Base-by-base conservation (phyloP, 1,140 invertebrate species). In the Drosophila hydei region DNA sequence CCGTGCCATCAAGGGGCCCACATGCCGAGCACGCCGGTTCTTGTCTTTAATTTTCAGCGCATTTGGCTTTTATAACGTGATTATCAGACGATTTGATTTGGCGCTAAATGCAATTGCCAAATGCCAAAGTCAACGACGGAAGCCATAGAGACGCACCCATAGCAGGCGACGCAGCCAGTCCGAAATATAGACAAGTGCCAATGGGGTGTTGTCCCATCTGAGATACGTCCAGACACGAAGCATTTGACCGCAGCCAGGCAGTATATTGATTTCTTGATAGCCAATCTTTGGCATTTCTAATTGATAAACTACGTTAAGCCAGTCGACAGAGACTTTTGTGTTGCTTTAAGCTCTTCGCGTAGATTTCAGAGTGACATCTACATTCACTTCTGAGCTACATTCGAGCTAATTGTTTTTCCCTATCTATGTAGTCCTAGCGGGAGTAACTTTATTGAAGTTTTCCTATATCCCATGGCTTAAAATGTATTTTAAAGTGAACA, bases 81-180 rank as follows among this genome's bases (percentile, higher is more conserved):
- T 91, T 91, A 91, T 89, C 81, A 67, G 87, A 84, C 90, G 88
- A 91, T 91, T 91, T 91, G 88, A 91, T 91, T 91, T 91, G 85
- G 81, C 85, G 81, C 89, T 88, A 84, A 90, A 90, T 90, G 84
- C 77, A 89, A 90, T 89, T 90, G 77, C 81, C 74, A 88, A 88
- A 88, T 77, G 78, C 77, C 83, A 83, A 79, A 83, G 84, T 88
- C 84, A 88, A 77, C 65, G 59, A 60, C 50, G 51, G 64, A 62
- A 69, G 58, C 67, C 42, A 56, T 38, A 52, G 47, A 38, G 51
- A 69, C 47, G 43, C 47, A 38, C 42, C 5, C 42, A 11, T 4
- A 7, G 27, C 6, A 30, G 27, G 7, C 19, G 14, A 42, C 16
- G 18, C 18, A 45, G 8, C 16, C 18, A 45, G 6, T 8, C 36